Evolutionary conservation across 2,888 invertebrate species (phyloP), one percentile per base, ranked within the genome.

Genomic region (Drosophila multiciliata): DNA sequence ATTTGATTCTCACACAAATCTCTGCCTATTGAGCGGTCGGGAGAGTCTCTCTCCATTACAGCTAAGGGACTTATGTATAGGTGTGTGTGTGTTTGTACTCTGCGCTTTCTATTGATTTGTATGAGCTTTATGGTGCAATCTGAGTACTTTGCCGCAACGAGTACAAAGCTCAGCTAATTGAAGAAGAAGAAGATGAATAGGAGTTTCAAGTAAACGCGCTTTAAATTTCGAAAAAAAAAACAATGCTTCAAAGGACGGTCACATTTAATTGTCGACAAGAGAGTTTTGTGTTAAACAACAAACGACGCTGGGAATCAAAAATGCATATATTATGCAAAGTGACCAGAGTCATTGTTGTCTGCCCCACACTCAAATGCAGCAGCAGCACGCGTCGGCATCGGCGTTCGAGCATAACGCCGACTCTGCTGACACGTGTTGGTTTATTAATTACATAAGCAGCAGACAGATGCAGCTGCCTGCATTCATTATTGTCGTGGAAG

Each of bases 1-100:
- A 88, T 90, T 88, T 87, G 85, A 90, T 91, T 91, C 91, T 91
- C 91, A 91, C 92, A 91, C 91, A 91, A 91, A 91, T 91, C 92
- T 89, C 89, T 78, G 83, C 88, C 79, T 78, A 75, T 78, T 84
- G 78, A 82, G 80, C 74, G 69, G 20, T 64, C 71, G 68, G 64
- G 71, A 74, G 66, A 67, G 77, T 73, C 73, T 63, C 72, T 87
- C 69, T 60, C 71, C 66, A 88, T 83, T 89, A 85, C 77, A 69
- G 66, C 75, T 75, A 78, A 86, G 90, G 86, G 83, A 88, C 89
- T 86, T 89, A 88, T 86, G 83, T 59, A 49, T 36, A 42, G 61
- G 48, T 53, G 23, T 52, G 29, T 53, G 36, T 69, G 38, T 78
- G 73, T 81, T 66, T 68, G 78, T 64, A 74, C 79, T 45, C 20